Evolutionary conservation across 2,888 invertebrate genomes (phyloP).

Genomic region (Rhingia campestris): DNA sequence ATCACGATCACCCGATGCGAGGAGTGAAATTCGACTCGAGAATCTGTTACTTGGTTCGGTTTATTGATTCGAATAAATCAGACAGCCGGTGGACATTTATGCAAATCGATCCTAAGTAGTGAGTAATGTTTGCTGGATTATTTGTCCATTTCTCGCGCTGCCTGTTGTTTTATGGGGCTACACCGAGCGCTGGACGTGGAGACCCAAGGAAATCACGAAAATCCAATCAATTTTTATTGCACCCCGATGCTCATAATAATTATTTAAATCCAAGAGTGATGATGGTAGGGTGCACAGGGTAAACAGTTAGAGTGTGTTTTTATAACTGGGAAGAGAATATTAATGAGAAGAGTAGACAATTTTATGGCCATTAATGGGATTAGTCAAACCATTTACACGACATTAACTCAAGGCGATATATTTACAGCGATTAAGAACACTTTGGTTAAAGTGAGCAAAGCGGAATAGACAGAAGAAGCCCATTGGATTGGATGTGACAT

Average conservation of each 20-base stretch:
- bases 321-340: slow-evolving; percentile 4
- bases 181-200: neutral
- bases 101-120: slow-evolving; percentile 42
- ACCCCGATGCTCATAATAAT: slow-evolving; percentile 27
- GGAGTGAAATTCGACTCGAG: neutral
- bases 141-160: slow-evolving; percentile 24
- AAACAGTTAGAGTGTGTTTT: slow-evolving; percentile 7
- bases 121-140: slow-evolving; percentile 40
- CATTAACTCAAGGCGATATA: slow-evolving; percentile 24
- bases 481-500: too few species aligned
- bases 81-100: slow-evolving; percentile 24
- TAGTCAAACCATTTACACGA: slow-evolving; percentile 25
- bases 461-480: neutral
- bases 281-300: neutral
- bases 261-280: slow-evolving; percentile 15
- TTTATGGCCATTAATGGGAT: slow-evolving; percentile 46
- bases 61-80: slow-evolving; percentile 48
- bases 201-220: neutral
- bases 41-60: slow-evolving; percentile 8
- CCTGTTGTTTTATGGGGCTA: slow-evolving; percentile 19
- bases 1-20: slow-evolving; percentile 38
- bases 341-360: slow-evolving; percentile 15
- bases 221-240: slow-evolving; percentile 54
- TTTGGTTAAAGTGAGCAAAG: neutral
- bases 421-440: slow-evolving; percentile 23